Percentiles rank a stretch among this genome's conserved stretches.
Evolutionary conservation across 2,888 invertebrate species (phyloP).

Genomic region (Neuroscelio doddi): DNA sequence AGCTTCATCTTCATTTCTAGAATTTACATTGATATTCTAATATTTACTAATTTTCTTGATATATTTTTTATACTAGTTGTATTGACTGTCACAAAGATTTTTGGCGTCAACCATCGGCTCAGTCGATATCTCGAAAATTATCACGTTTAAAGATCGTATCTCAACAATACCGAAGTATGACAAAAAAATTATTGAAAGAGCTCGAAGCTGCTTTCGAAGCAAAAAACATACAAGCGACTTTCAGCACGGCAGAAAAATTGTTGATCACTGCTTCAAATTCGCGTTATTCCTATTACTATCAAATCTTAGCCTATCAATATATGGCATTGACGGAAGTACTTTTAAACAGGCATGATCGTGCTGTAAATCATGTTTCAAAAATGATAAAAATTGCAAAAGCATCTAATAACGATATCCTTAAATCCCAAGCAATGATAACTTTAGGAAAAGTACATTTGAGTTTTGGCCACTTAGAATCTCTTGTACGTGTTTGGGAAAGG

Average conservation of each 20-base stretch:
- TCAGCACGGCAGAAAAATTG: constrained; percentile 53
- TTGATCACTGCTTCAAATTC: constrained; percentile 44
- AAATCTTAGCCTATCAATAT: constrained; percentile 52
- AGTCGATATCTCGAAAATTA: not conserved
- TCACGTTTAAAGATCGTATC: constrained; percentile 34
- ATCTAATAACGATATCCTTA: constrained; percentile 42
- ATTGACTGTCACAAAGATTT: not conserved
- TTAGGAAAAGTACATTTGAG: constrained; percentile 62
- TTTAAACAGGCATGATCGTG: constrained; percentile 60
- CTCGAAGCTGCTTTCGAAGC: constrained; percentile 51
- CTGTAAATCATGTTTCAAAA: constrained; percentile 51
- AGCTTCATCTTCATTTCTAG: too few relatives aligned
- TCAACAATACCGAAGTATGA: constrained; percentile 45
- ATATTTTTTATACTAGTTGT: not conserved
- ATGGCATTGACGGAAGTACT: constrained; percentile 56
- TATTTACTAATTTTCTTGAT: too few relatives aligned
- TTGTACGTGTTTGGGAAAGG: constrained; percentile 57
- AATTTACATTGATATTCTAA: too few relatives aligned
- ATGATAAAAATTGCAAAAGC: constrained; percentile 55
- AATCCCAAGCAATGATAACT: constrained; percentile 53
- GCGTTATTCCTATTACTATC: constrained; percentile 48
- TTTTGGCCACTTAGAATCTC: constrained; percentile 60
- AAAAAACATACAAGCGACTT: constrained; percentile 46
- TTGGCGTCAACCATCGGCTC: not conserved
- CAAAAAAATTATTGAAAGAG: constrained; percentile 42